Evolutionary conservation across 1,140 invertebrate species (phyloP), one percentile per base, ranked within the genome.

Genomic region (Drosophila rufa): DNA sequence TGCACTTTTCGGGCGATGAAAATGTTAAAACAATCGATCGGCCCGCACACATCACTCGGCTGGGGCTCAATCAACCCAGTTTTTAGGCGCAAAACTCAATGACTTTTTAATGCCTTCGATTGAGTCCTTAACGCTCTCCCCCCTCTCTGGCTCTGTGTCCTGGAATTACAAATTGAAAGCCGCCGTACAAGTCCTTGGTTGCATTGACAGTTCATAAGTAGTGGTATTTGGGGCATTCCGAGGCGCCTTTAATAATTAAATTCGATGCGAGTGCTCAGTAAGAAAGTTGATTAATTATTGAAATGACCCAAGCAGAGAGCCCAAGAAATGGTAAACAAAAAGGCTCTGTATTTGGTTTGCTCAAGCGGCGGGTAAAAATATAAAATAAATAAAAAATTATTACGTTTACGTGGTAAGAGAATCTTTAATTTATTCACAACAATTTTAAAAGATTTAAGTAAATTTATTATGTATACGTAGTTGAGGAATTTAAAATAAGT

Each of bases 161-260:
- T 22, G 58, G 30, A 12, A 43, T 55, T 43, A 33, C 38, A 7
- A 55, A 64, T 55, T 22, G 17, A 43, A 65, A 45, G 55, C 40
- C 53, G 46, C 42, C 62, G 7, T 17, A 65, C 27, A 69, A 66
- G 65, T 69, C 61, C 66, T 68, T 69, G 36, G 51, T 14, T 17
- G 61, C 47, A 33, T 30, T 55, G 40, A 50, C 64, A 70, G 19
- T 46, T 51, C 46, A 64, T 61, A 68, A 68, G 38, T 42, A 50
- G 15, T 50, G 17, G 30, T 46, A 69, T 69, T 69, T 45, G 64
- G 40, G 47, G 60, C 60, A 69, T 36, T 50, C 27, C 47, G 19
- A 65, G 48, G 48, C 30, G 64, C 38, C 40, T 68, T 70, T 47
- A 69, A 70, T 70, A 68, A 70, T 70, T 70, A n/a, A 70, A 47